Evolutionary conservation across 2,797 vertebrate species (phyloP).

Genomic region (Netta rufina): DNA sequence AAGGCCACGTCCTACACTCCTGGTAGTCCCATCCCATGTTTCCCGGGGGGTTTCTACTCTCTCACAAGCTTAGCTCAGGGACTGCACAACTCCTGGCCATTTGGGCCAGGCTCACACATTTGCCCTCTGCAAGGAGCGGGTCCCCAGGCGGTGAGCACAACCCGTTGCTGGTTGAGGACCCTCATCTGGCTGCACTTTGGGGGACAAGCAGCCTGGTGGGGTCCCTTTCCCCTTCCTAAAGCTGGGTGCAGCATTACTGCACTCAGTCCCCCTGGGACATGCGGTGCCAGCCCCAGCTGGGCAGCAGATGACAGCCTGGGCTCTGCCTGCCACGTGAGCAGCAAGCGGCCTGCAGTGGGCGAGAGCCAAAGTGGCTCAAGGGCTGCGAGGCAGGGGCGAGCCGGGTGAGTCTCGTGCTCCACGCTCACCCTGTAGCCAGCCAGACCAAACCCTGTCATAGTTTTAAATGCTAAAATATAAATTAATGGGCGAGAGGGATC

Average conservation of each 20-base stretch:
- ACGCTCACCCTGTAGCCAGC: accelerated
- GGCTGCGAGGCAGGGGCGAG: not conserved
- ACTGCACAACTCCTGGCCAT: not conserved
- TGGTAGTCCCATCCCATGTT: accelerated
- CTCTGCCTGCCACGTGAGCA: not conserved
- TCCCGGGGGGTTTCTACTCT: accelerated
- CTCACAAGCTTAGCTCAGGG: accelerated
- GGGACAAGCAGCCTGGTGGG: not conserved
- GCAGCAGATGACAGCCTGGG: not conserved
- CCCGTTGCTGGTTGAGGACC: accelerated
- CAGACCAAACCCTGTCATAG: not conserved
- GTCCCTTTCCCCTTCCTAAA: not conserved
- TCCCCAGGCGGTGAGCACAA: not conserved
- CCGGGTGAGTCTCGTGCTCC: not conserved
- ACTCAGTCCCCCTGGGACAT: accelerated
- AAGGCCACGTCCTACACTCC: not conserved
- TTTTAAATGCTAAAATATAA: not conserved
- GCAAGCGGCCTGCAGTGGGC: accelerated
- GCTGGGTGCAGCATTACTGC: accelerated
- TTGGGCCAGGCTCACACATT: not conserved
- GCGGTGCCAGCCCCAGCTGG: not conserved
- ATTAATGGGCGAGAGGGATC: accelerated
- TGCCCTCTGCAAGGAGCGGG: accelerated
- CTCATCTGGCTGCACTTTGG: not conserved
- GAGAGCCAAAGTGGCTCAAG: not conserved